Percentiles rank a stretch among this genome's conserved stretches.
phyloP scores from a whole-genome alignment of 2,797 vertebrate genomes.

The Acestrorhynchus altus region DNA sequence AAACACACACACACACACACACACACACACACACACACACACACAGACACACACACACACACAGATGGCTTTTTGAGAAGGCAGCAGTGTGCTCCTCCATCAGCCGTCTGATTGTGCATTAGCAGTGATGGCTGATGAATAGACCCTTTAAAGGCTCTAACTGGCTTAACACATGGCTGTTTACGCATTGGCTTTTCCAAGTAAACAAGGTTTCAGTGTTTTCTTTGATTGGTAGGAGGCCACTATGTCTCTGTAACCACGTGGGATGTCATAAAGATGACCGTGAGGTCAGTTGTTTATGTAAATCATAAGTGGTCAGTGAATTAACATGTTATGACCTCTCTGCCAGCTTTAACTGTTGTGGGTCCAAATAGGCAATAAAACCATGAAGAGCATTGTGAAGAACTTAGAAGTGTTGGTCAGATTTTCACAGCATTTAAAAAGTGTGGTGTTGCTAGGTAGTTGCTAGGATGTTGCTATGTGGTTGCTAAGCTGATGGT shows the following conservation, averaged over 20 bases:
- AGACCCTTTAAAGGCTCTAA: conserved; percentile 37
- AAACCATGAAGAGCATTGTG: background rate
- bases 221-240: conserved; percentile 31
- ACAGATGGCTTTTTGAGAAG: conserved; percentile 26
- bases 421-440: background rate
- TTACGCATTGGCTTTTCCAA: conserved; percentile 35
- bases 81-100: conserved; percentile 1
- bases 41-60: background rate
- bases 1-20: conserved; percentile 12
- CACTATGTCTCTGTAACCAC: conserved; percentile 7
- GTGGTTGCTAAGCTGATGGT: no score
- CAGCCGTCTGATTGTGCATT: conserved; percentile 37
- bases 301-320: conserved; percentile 13
- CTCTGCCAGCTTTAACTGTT: background rate
- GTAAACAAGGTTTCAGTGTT: conserved; percentile 21
- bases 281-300: conserved; percentile 33
- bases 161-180: conserved; percentile 5
- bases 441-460: no score
- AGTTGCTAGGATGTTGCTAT: no score
- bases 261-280: conserved; percentile 10
- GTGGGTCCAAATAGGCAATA: background rate
- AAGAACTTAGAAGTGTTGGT: background rate
- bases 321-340: conserved; percentile 9
- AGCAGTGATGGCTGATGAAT: conserved; percentile 27
- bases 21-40: background rate